Evolutionary conservation across 2,888 invertebrate genomes (phyloP), one percentile per base, ranked within the genome.

Genomic region (Epinotia nisella): DNA sequence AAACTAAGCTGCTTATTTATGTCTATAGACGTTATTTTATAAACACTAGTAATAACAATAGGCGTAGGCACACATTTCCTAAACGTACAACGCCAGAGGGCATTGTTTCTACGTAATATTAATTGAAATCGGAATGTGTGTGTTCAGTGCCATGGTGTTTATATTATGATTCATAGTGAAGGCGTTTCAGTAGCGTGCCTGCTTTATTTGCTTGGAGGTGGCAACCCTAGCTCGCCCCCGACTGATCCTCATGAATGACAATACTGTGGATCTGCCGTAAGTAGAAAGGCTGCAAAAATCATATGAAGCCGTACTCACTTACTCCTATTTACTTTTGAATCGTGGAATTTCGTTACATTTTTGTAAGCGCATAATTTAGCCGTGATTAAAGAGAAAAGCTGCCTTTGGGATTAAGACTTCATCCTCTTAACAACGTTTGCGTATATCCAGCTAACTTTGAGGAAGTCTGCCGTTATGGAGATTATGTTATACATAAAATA

Each of bases 311-410:
- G 21, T 65, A 55, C 17, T 9, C 19, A 19, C 53, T 21, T 17
- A 35, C 65, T 19, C 19, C 21, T 13, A 66, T 55, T 56, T 66
- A 21, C 24, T 66, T 56, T 41, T 41, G 66, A 5, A 21, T 21
- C 84, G 86, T 86, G 87, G 89, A 89, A 89, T 87, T 86, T 89
- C 84, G 83, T 86, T 83, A 82, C 89, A 90, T 91, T 91, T 92
- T 91, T 89, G 83, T 88, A 81, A 80, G 81, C 41, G 82, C 82
- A 85, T 86, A 90, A 91, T 90, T 92, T 88, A 89, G 89, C 88
- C 87, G 90, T 91, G 91, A 93, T 92, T 92, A 93, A 93, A 92
- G 87, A 88, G 84, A 87, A 84, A 82, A 86, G 86, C 87, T 88
- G 83, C 85, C 84, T 82, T 76, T 79, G 86, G 87, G 89, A 88